These are phyloP conservation scores for Gonatopus flavifemur DNA, from an alignment of 1,140 invertebrate genomes.

Conservation along the genomic window DNA sequence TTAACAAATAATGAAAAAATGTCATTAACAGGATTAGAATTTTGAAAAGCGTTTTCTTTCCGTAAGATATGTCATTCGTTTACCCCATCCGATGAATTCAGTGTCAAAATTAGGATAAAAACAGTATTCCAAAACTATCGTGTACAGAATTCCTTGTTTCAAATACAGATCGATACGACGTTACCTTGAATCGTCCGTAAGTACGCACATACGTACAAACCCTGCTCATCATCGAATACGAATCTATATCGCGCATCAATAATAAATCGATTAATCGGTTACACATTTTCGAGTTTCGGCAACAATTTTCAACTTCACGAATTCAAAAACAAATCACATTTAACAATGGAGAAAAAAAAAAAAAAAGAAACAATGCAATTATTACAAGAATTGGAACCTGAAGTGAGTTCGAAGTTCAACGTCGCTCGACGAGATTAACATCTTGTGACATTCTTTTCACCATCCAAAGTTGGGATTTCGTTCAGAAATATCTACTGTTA, in stretches of 20 bases:
- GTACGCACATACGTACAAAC: too few species aligned
- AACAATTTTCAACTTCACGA: too few species aligned
- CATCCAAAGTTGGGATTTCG: neutral
- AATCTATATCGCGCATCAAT: too few species aligned
- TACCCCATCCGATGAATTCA: neutral
- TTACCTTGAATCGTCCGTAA: too few species aligned
- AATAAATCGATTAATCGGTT: too few species aligned
- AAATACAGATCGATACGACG: too few species aligned
- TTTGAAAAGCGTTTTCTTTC: neutral
- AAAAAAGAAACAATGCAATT: neutral
- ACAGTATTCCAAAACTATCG: too few species aligned
- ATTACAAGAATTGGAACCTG: neutral
- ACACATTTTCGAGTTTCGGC: too few species aligned
- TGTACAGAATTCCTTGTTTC: too few species aligned
- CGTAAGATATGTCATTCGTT: neutral
- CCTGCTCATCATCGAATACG: too few species aligned
- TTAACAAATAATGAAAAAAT: neutral
- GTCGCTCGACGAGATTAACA: neutral
- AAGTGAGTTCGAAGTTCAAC: neutral
- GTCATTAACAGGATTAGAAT: neutral
- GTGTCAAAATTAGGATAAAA: constrained; percentile 5
- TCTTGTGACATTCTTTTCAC: constrained; percentile 2
- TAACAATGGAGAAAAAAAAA: too few species aligned
- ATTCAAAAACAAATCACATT: too few species aligned
- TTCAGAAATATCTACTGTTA: neutral